Evolutionary conservation across 23 tunicate genomes (phyloP).

Genomic region (Ascidia mentula): DNA sequence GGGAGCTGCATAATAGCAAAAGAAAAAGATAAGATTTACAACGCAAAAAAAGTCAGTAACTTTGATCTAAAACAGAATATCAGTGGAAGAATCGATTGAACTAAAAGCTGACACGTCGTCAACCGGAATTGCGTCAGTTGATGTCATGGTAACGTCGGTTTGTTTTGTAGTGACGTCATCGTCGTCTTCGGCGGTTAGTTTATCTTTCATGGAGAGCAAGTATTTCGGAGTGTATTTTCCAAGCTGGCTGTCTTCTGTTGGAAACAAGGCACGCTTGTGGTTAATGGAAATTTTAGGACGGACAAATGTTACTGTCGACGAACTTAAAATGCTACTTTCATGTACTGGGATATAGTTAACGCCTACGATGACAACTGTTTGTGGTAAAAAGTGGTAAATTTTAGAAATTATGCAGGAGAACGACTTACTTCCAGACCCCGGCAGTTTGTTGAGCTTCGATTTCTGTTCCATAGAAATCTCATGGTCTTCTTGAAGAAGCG

Average conservation of each 20-base stretch:
- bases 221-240: constrained; percentile 67
- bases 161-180: neutral
- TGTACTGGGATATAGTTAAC: neutral
- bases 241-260: constrained; percentile 55
- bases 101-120: constrained; percentile 9
- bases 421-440: constrained; percentile 47
- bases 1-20: too few relatives aligned
- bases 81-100: constrained; percentile 1
- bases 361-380: neutral
- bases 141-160: neutral
- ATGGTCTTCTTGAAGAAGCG: constrained; percentile 30
- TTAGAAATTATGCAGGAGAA: neutral
- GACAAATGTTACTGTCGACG: too few relatives aligned
- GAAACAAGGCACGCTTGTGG: neutral
- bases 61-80: constrained; percentile 15
- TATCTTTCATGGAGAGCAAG: constrained; percentile 55
- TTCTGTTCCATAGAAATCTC: neutral
- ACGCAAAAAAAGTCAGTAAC: too few relatives aligned
- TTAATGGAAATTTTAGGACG: neutral
- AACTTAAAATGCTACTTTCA: too few relatives aligned
- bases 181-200: constrained; percentile 10
- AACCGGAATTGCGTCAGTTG: constrained; percentile 4
- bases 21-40: too few relatives aligned
- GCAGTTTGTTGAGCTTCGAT: constrained; percentile 8
- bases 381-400: neutral